Conservation (phyloP, 2,113 vertebrate genomes). For the Balaeniceps rex region DNA sequence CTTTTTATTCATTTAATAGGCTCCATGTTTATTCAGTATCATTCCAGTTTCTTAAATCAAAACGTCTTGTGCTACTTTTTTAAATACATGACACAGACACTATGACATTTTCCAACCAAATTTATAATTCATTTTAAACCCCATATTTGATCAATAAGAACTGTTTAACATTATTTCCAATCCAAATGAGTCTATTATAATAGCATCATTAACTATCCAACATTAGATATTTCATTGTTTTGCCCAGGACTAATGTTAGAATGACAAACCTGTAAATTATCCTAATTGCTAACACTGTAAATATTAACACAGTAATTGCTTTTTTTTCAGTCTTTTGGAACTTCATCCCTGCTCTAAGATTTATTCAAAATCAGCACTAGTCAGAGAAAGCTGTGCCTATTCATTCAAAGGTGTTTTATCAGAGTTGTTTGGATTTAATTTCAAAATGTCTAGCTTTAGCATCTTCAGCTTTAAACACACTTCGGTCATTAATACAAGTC, state of each 20-base stretch:
- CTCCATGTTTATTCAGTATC: neutral
- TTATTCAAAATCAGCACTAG: neutral
- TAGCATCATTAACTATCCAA: neutral
- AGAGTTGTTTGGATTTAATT: neutral
- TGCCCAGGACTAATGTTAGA: neutral
- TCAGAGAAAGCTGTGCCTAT: neutral
- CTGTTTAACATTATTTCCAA: neutral
- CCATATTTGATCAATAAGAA: neutral
- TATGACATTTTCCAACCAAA: neutral
- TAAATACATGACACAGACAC: neutral
- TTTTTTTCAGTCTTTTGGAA: neutral
- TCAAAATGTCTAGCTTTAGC: neutral
- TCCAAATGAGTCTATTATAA: neutral
- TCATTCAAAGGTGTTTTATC: neutral
- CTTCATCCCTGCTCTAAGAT: neutral
- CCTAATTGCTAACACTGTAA: neutral
- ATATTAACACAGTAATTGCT: constrained; percentile 11
- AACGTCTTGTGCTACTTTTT: neutral
- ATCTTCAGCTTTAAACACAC: neutral
- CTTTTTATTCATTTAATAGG: neutral
- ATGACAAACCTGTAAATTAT: constrained; percentile 26
- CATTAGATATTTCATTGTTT: neutral
- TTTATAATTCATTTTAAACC: neutral
- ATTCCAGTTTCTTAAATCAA: neutral
- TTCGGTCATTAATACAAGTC: neutral